Conservation (phyloP, 2,797 vertebrate genomes). For the Odontamblyopus lacepedii region DNA sequence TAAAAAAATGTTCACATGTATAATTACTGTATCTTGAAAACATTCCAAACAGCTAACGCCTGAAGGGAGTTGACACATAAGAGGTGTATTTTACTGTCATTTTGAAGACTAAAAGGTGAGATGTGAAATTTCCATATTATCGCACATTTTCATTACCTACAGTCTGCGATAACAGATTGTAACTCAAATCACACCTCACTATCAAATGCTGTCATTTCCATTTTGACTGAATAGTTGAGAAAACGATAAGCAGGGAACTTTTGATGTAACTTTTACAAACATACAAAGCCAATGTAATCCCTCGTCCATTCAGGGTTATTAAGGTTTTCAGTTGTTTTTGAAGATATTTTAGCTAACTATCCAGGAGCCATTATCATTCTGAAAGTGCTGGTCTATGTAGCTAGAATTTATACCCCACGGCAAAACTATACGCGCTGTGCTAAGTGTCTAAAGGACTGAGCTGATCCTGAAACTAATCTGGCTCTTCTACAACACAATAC, state of each 20-base stretch:
- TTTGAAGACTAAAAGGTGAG: conserved; percentile 5
- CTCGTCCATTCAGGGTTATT: too few relatives aligned
- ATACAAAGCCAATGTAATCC: too few relatives aligned
- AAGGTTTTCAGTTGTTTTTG: too few relatives aligned
- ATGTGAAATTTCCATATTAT: conserved; percentile 7
- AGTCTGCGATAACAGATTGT: neutral
- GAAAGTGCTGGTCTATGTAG: neutral
- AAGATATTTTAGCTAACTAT: neutral
- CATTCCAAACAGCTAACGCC: neutral
- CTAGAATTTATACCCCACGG: neutral
- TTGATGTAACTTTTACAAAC: neutral
- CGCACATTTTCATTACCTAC: conserved; percentile 1
- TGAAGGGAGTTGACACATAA: conserved; percentile 7
- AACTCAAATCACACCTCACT: neutral
- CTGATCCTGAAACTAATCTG: too few relatives aligned
- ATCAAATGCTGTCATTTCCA: neutral
- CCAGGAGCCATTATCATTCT: neutral
- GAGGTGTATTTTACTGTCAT: neutral
- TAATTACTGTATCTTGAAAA: neutral
- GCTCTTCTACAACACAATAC: too few relatives aligned
- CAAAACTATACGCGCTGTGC: too few relatives aligned
- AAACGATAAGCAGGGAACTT: neutral
- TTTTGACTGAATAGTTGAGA: neutral
- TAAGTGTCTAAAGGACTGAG: too few relatives aligned
- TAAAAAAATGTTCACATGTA: neutral